Conservation (phyloP, 2,888 invertebrate genomes). For the Andrena praecox region DNA sequence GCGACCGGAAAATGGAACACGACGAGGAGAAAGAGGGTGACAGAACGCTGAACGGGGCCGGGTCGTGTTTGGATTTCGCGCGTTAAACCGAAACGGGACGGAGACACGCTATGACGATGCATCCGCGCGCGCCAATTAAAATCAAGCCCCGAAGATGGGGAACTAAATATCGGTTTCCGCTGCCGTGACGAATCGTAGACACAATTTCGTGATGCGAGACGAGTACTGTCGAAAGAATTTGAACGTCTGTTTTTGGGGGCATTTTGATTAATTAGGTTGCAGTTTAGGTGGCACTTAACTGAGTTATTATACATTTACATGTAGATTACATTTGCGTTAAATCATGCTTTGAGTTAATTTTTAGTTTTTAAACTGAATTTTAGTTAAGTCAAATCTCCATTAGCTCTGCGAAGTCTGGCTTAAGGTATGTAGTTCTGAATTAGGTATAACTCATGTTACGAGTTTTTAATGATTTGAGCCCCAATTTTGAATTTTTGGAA, state of each 20-base stretch:
- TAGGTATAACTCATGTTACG: too few relatives aligned
- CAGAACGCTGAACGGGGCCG: slow-evolving; percentile 1
- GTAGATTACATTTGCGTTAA: neutral
- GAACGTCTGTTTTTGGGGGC: neutral
- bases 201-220: neutral
- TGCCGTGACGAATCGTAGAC: neutral
- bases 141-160: slow-evolving; percentile 2
- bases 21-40: slow-evolving; percentile 15
- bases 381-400: neutral
- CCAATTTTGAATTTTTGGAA: too few relatives aligned
- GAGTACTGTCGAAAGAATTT: neutral
- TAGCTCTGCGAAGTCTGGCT: neutral
- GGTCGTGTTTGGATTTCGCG: slow-evolving; percentile 28
- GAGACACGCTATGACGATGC: slow-evolving; percentile 32
- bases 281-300: too few relatives aligned
- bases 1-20: slow-evolving; percentile 38
- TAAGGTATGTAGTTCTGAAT: neutral
- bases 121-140: slow-evolving; percentile 24
- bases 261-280: neutral
- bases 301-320: too few relatives aligned
- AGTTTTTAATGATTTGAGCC: too few relatives aligned
- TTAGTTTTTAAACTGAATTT: neutral
- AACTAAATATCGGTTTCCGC: neutral
- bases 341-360: neutral
- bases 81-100: slow-evolving; percentile 31